Base-by-base conservation (phyloP, 2,113 vertebrate genomes). In the Anarrhichthys ocellatus region DNA sequence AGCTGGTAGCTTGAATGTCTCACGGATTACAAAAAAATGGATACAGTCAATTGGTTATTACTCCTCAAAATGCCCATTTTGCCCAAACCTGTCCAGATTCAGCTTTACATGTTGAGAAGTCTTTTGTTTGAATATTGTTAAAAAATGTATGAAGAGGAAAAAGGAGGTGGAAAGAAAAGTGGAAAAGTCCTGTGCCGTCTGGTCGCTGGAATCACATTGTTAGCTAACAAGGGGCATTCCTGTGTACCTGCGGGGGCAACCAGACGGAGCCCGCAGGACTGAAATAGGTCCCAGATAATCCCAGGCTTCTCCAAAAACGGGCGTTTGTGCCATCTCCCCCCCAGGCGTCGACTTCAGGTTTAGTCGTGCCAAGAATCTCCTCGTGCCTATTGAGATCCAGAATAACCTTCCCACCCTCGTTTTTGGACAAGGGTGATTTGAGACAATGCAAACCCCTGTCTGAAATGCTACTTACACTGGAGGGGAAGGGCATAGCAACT, bases 211-310 rank as follows among this genome's bases (percentile, higher is more conserved):
- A 87, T 74, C 85, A 88, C 88, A 92, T 48, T 81, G 76, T 88
- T 83, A 84, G 84, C 78, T 90, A 88, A 90, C 81, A 84, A 83
- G 84, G 76, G 87, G 85, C 90, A 93, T 93, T 92, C 88, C 87
- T 90, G 85, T 87, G 90, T 86, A 92, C 93, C 90, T 93, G 87
- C 73, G 69, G 80, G 86, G 89, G 78, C 32, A 74, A 80, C 78
- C 81, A 93, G 88, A 90, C 82, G 14, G 70, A 77, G 84, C 87
- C 81, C 32, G 66, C 83, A 63, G 81, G 91, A 90, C 88, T 88
- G 80, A 92, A 93, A 93, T 94, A 93, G 91, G 88, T 80, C 87
- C 0, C 9, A 73, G 80, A 89, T 93, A 93, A 92, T 92, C 91
- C 87, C 71, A 32, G 64, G 78, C 84, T 71, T 64, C 70, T 85